Percentiles rank a stretch among this genome's conserved stretches.
These are phyloP conservation scores for Clangula hyemalis DNA, from an alignment of 2,797 vertebrate species.

Conservation along the genomic window DNA sequence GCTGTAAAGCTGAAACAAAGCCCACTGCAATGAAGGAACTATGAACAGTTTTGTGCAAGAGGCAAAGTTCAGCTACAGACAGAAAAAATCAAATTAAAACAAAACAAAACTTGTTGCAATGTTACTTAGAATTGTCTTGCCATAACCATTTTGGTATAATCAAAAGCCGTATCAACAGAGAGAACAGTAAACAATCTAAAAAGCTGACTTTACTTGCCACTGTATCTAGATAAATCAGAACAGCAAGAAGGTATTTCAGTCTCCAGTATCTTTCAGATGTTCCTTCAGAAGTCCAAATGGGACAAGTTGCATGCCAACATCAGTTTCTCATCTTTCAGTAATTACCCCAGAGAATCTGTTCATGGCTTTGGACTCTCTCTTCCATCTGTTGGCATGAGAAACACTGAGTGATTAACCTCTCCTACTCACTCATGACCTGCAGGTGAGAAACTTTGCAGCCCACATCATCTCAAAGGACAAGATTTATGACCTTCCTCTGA, in stretches of 20 bases:
- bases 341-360: not conserved
- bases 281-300: not conserved
- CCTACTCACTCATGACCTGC: not conserved
- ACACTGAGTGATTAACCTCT: not conserved
- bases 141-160: not conserved
- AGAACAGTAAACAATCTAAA: not conserved
- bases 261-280: not conserved
- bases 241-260: not conserved
- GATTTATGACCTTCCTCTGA: not conserved
- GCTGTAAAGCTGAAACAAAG: conserved; percentile 28
- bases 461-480: not conserved
- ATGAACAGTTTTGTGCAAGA: not conserved
- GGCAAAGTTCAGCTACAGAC: not conserved
- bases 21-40: not conserved
- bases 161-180: not conserved
- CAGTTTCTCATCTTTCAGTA: not conserved
- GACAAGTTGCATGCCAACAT: not conserved
- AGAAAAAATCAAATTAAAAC: not conserved
- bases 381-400: not conserved
- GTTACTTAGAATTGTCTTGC: not conserved
- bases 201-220: not conserved
- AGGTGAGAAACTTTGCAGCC: not conserved
- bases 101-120: not conserved
- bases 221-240: not conserved
- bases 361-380: not conserved